phyloP scores from a whole-genome alignment of 2,113 vertebrate genomes.

The Abramis brama region DNA sequence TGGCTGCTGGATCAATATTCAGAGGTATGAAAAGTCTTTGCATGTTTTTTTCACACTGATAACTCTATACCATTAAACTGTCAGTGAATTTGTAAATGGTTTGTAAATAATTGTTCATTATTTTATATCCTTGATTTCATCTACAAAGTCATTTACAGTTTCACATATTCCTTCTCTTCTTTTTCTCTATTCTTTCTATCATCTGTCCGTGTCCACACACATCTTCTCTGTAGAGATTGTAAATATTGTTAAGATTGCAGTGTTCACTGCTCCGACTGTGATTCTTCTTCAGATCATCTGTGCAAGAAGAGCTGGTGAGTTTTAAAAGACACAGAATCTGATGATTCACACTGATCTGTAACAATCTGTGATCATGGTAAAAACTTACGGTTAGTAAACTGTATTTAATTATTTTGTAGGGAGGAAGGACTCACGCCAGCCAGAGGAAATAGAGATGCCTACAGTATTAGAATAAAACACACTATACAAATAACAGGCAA shows the following conservation, averaged over 20 bases:
- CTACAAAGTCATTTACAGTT: not conserved
- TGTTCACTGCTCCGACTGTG: not conserved
- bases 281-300: conserved; percentile 15
- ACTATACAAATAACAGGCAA: not conserved
- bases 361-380: not conserved
- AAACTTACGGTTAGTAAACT: no score
- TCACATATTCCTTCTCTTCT: not conserved
- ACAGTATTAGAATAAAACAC: not conserved
- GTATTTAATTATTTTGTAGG: not conserved
- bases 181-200: not conserved
- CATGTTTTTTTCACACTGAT: not conserved
- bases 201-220: not conserved
- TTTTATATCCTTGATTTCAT: not conserved
- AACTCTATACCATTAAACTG: not conserved
- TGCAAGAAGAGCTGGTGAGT: conserved; percentile 1
- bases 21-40: not conserved
- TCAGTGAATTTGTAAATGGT: not conserved
- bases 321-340: not conserved
- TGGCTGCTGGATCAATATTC: not conserved
- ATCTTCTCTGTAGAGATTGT: not conserved
- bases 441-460: not conserved
- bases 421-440: not conserved
- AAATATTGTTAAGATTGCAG: not conserved
- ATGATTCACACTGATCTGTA: not conserved
- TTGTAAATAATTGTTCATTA: not conserved